Base-by-base conservation (phyloP, 2,797 vertebrate genomes). In the Glyptemys insculpta region DNA sequence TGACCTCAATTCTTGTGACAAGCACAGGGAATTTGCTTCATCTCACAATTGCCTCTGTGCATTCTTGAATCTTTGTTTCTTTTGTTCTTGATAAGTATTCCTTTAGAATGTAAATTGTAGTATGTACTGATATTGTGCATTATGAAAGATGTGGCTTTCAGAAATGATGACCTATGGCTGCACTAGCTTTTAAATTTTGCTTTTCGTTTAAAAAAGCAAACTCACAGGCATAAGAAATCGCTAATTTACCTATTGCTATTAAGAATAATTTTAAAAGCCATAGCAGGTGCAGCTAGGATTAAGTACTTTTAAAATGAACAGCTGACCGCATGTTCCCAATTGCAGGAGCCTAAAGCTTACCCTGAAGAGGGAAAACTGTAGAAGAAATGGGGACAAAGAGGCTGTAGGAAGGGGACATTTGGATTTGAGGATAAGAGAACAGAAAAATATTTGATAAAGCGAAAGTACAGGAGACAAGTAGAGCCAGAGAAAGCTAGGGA, bases 1-100 rank as follows among this genome's bases (percentile, higher is more conserved):
- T 96, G 96, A 95, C 95, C 93, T 95, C 95, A 95, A 94, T 94
- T 94, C 93, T 89, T 94, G 91, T 92, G 92, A 83, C 85, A 96
- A 97, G 96, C 49, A 23, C 86, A 82, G 87, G 92, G 85, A 1
- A 54, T 95, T 93, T 96, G 90, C 86, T 86, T 95, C 94, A 91
- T 95, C 87, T 97, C 94, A 91, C 95, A 95, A 97, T 97, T 62
- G 95, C 86, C 57, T 59, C 29, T 59, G 29, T 59, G 92, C 87
- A 47, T 95, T 97, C 95, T 95, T 74, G 94, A 93, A 76, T 83
- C 95, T 93, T 88, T 94, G 47, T 93, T 97, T 97, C 91, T 95
- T 93, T 96, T 96, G 81, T 83, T 94, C 23, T 57, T 79, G 57
- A 84, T 50, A 88, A 90, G 85, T 94, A 94, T 34, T 94, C 87